A percentile compares a stretch with the other conserved stretches of the same genome.
Conservation (phyloP, 2,113 vertebrate genomes). For the Rhinoptilus africanus region DNA sequence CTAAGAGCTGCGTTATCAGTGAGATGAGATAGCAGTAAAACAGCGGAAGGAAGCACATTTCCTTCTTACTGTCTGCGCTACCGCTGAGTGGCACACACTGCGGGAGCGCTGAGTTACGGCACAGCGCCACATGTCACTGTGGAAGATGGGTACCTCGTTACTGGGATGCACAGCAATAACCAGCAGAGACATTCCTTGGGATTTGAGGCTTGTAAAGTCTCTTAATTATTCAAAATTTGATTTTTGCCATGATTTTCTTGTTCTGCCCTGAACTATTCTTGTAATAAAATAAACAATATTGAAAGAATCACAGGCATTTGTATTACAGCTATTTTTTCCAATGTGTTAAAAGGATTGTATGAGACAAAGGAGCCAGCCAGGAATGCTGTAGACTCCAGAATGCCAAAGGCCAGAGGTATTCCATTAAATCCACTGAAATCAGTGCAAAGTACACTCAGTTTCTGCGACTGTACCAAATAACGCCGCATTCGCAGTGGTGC, state of each 20-base stretch:
- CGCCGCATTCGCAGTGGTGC: rapidly evolving
- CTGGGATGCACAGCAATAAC: rapidly evolving
- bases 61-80: not conserved
- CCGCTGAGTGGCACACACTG: not conserved
- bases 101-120: not conserved
- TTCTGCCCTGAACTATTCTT: not conserved
- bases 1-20: not conserved
- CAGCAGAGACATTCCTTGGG: not conserved
- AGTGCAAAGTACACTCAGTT: not conserved
- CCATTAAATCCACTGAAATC: not conserved
- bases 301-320: not conserved
- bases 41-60: not conserved
- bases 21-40: not conserved
- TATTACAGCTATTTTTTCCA: not conserved
- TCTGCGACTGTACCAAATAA: not conserved
- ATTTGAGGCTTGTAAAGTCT: not conserved
- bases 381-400: not conserved
- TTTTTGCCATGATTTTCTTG: not conserved
- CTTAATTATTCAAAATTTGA: not conserved
- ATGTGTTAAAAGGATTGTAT: not conserved
- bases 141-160: rapidly evolving
- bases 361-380: not conserved
- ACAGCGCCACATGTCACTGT: not conserved
- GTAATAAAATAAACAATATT: not conserved
- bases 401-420: not conserved